These are phyloP conservation scores for Metellina segmentata DNA, from an alignment of 2,888 invertebrate species.

Conservation along the genomic window DNA sequence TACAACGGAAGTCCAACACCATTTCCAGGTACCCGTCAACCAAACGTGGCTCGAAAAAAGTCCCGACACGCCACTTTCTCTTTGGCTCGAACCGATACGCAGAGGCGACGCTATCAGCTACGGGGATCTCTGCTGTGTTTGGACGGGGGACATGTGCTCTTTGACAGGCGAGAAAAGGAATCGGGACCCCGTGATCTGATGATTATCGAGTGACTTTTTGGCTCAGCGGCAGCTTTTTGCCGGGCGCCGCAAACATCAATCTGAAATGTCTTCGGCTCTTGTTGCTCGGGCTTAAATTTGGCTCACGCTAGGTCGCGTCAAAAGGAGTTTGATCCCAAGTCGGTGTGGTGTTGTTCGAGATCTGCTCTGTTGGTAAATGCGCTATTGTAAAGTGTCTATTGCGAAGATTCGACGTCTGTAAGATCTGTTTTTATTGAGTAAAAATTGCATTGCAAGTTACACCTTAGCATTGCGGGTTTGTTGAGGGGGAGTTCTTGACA, in stretches of 20 bases:
- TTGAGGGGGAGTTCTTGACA: too few relatives aligned
- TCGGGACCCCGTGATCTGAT: not conserved
- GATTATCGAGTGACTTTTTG: conserved; percentile 28
- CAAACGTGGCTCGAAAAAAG: not conserved
- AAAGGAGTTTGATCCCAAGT: not conserved
- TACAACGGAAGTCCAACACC: conserved; percentile 32
- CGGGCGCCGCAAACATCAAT: not conserved
- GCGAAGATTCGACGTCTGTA: too few relatives aligned
- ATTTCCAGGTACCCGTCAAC: conserved; percentile 29
- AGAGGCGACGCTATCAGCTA: not conserved
- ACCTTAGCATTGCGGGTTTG: too few relatives aligned
- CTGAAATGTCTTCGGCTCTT: too few relatives aligned
- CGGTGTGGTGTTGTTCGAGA: not conserved
- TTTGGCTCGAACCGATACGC: not conserved
- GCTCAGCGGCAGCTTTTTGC: conserved; percentile 18
- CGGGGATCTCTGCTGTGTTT: not conserved
- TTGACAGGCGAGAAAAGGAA: conserved; percentile 19
- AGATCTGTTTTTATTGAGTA: too few relatives aligned
- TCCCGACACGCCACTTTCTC: not conserved
- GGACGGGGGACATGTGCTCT: not conserved
- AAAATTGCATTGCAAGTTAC: too few relatives aligned
- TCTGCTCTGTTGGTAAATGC: conserved; percentile 11
- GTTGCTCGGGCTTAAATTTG: too few relatives aligned
- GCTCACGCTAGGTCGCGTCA: not conserved
- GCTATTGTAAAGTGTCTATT: too few relatives aligned